Percentiles rank a stretch among this genome's conserved stretches.
phyloP scores from a whole-genome alignment of 2,113 vertebrate species.

The Rhinolophus ferrumequinum region DNA sequence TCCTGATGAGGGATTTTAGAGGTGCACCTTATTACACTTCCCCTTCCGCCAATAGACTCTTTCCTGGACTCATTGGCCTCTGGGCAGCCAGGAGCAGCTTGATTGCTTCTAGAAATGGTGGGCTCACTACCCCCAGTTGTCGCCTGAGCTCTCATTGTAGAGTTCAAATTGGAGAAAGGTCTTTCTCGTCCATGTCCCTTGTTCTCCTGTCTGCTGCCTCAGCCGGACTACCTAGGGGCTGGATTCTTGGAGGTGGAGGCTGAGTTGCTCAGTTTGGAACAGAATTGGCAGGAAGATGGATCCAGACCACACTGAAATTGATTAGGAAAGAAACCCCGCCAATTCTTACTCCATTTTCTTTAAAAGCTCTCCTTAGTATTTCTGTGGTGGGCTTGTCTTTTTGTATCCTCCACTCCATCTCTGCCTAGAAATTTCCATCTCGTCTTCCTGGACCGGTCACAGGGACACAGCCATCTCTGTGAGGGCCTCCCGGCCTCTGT shows the following conservation, averaged over 20 bases:
- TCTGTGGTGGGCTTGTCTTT: not conserved
- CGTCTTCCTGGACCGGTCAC: fast-evolving
- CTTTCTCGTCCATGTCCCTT: not conserved
- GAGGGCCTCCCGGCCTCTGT: fast-evolving
- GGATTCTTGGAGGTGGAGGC: not conserved
- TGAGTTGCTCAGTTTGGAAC: not conserved
- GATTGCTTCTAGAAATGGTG: not conserved
- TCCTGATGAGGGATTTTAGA: not conserved
- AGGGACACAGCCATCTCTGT: fast-evolving
- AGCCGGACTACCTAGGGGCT: not conserved
- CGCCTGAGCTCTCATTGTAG: not conserved
- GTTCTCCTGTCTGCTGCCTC: not conserved
- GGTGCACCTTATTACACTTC: not conserved
- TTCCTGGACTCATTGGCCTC: not conserved
- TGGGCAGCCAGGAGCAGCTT: not conserved
- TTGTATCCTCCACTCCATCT: fast-evolving
- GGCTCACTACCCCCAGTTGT: not conserved
- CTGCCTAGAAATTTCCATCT: not conserved
- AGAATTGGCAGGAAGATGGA: not conserved
- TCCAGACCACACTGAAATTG: not conserved
- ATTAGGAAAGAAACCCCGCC: not conserved
- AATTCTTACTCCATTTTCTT: no score
- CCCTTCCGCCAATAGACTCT: fast-evolving
- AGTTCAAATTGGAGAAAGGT: not conserved
- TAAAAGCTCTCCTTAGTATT: not conserved